A percentile compares a stretch with the other conserved stretches of the same genome.
These are phyloP conservation scores for Aphelenchoides besseyi DNA, from an alignment of 1,140 invertebrate genomes.

Conservation along the genomic window DNA sequence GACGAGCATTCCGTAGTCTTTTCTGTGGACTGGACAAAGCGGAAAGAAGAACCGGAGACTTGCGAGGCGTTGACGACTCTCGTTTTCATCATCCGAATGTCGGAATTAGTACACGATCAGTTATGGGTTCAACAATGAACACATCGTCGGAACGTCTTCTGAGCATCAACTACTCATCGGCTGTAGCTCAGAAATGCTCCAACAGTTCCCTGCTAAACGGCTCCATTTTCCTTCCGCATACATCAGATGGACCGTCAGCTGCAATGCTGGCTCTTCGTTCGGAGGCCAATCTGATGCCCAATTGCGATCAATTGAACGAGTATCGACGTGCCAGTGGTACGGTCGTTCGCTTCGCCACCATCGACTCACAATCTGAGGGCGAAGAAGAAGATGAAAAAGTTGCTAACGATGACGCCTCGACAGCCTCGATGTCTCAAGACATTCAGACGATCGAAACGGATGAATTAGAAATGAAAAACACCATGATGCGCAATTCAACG, in stretches of 20 bases:
- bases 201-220: background rate
- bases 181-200: background rate
- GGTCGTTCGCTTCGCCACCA: conserved; percentile 5
- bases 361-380: background rate
- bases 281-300: background rate
- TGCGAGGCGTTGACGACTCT: background rate
- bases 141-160: conserved; percentile 24
- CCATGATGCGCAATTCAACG: too few relatives aligned
- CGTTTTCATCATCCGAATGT: background rate
- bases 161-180: conserved; percentile 16
- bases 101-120: background rate
- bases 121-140: conserved; percentile 26
- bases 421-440: background rate
- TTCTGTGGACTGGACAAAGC: conserved; percentile 31
- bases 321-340: background rate
- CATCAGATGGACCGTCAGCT: conserved; percentile 1
- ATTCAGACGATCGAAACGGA: background rate
- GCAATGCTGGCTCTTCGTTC: background rate
- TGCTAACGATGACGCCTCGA: background rate
- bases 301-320: background rate
- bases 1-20: conserved; percentile 55
- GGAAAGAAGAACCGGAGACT: background rate
- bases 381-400: background rate
- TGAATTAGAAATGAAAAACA: background rate
- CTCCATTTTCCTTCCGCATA: conserved; percentile 15